Base-by-base conservation (phyloP, 2,113 vertebrate genomes). In the Heliornis fulica region DNA sequence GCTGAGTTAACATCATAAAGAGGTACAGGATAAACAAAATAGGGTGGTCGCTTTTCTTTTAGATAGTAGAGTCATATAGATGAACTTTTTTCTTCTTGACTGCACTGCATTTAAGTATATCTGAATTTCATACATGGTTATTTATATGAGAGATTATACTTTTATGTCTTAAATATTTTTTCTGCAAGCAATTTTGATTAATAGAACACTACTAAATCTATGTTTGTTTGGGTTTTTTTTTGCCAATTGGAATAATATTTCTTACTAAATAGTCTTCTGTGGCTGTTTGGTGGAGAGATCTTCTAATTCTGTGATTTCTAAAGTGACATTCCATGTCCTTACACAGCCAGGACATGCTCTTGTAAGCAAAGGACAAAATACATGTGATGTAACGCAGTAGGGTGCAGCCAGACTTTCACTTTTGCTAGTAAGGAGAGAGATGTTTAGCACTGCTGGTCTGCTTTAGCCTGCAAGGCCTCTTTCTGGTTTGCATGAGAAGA, bases 371-470 rank as follows among this genome's bases (percentile, higher is more conserved):
- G 51, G 54, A 21, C 31, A 43, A 43, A 79, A 38, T 65, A 14
- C 18, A 28, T 1, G 0, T 60, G 15, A 29, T 60, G 22, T 38
- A 16, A 29, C 0, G 0, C 31, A 64, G 5, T 11, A 64, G 21
- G 4, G 8, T 61, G 36, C 21, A 38, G 53, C 26, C 48, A 69
- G 63, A 36, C 40, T 76, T 89, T 34, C 18, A 74, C 40, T 78
- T 82, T 81, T 83, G 23, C 28, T 28, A 48, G 51, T 16, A 40
- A 3, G 68, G 31, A 65, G 65, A 61, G 45, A 57, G 18, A 32
- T 12, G 13, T 23, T 20, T 26, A 48, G 21, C 16, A 53, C 20
- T 10, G 7, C 38, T 32, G 31, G 7, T 36, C 43, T 70, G 4
- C 26, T 11, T 54, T 11, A 34, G 21, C 22, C 72, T 61, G 46